A percentile compares a stretch with the other conserved stretches of the same genome.
Evolutionary conservation across 2,888 invertebrate species (phyloP).

Genomic region (Nineta flava): DNA sequence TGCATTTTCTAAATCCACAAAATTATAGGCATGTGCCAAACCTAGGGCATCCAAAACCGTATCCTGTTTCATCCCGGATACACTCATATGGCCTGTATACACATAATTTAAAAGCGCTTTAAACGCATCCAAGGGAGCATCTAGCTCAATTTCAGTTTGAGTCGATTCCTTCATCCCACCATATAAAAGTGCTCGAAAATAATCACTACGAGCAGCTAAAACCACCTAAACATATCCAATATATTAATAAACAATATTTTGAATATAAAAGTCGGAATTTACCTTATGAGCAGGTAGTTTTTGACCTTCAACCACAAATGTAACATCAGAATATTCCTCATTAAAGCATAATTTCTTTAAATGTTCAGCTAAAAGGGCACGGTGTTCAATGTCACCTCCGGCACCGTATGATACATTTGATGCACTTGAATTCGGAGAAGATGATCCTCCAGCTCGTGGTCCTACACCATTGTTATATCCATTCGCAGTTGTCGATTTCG

Average conservation of each 20-base stretch:
- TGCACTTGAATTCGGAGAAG: slow-evolving; percentile 9
- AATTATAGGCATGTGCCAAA: slow-evolving; percentile 91
- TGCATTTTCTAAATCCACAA: slow-evolving; percentile 76
- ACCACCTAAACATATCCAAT: slow-evolving; percentile 41
- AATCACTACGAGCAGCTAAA: slow-evolving; percentile 88
- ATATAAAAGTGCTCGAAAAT: slow-evolving; percentile 74
- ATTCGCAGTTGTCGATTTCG: not conserved
- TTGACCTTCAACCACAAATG: slow-evolving; percentile 67
- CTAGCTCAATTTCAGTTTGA: slow-evolving; percentile 70
- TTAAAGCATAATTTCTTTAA: slow-evolving; percentile 73
- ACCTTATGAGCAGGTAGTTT: slow-evolving; percentile 52
- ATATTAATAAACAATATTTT: not conserved
- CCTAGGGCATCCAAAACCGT: slow-evolving; percentile 53
- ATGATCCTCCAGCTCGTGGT: not conserved
- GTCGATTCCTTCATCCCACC: slow-evolving; percentile 63
- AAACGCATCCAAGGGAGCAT: slow-evolving; percentile 69
- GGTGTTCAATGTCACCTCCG: slow-evolving; percentile 48
- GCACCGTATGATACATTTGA: slow-evolving; percentile 19
- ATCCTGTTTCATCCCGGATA: slow-evolving; percentile 49
- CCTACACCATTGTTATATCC: not conserved
- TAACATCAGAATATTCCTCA: slow-evolving; percentile 82
- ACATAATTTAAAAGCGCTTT: slow-evolving; percentile 87
- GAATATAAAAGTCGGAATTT: not conserved
- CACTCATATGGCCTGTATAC: slow-evolving; percentile 66
- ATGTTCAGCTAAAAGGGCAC: slow-evolving; percentile 63